A percentile compares a stretch with the other conserved stretches of the same genome.
phyloP scores from a whole-genome alignment of 2,888 invertebrate species.

The Drosophila putrida region DNA sequence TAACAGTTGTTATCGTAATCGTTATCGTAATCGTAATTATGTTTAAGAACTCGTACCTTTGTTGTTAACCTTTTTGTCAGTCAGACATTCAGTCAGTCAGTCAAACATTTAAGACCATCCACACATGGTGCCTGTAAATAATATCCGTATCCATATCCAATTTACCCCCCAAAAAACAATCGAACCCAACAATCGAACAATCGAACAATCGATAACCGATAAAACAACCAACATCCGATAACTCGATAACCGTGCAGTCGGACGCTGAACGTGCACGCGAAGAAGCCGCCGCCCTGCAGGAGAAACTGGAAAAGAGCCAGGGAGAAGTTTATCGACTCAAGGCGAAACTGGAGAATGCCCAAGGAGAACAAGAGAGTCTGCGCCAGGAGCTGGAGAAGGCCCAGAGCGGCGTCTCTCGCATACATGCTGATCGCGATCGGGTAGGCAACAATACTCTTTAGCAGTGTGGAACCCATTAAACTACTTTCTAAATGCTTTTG shows the following conservation, averaged over 20 bases:
- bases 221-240: slow-evolving; percentile 12
- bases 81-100: slow-evolving; percentile 49
- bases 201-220: slow-evolving; percentile 21
- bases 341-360: slow-evolving; percentile 97
- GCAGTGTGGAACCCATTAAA: too few species aligned
- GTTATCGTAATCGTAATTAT: slow-evolving; percentile 59
- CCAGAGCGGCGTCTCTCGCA: slow-evolving; percentile 92
- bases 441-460: slow-evolving; percentile 66
- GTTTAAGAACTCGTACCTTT: slow-evolving; percentile 53
- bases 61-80: slow-evolving; percentile 53
- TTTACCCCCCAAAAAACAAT: slow-evolving; percentile 57
- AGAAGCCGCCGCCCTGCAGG: slow-evolving; percentile 94
- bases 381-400: slow-evolving; percentile 96
- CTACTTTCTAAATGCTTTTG: too few species aligned
- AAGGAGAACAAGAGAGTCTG: slow-evolving; percentile 96
- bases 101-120: slow-evolving; percentile 68
- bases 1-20: slow-evolving; percentile 51
- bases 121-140: slow-evolving; percentile 72
- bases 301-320: slow-evolving; percentile 97
- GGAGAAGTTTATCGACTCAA: slow-evolving; percentile 97
- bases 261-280: slow-evolving; percentile 94
- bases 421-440: slow-evolving; percentile 95
- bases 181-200: slow-evolving; percentile 33
- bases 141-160: slow-evolving; percentile 78
- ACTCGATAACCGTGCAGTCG: slow-evolving; percentile 83